Evolutionary conservation across 37 sponge, comb jelly and placozoan species (phyloP).

Genomic region (Hormiphora californensis): DNA sequence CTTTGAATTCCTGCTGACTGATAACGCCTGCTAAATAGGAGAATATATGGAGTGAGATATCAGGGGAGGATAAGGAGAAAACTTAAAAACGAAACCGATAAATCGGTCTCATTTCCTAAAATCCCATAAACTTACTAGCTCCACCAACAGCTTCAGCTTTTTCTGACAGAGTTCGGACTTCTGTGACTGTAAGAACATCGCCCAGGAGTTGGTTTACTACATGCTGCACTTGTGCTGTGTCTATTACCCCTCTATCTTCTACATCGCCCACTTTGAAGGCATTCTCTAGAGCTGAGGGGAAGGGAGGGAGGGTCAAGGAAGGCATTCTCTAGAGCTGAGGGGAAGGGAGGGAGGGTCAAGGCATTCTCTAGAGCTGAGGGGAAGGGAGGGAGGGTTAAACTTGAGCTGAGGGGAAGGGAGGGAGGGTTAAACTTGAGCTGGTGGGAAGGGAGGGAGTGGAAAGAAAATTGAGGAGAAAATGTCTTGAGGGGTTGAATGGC

Average conservation of each 20-base stretch:
- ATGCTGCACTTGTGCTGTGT: constrained; percentile 60
- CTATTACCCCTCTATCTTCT: constrained; percentile 77
- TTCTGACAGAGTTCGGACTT: constrained; percentile 61
- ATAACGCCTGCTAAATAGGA: constrained; percentile 60
- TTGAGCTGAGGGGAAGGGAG: not conserved
- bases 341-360: not conserved
- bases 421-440: not conserved
- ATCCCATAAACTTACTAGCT: not conserved
- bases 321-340: not conserved
- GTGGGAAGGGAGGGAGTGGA: too few species aligned
- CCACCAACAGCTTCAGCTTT: constrained; percentile 57
- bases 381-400: not conserved
- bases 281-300: constrained; percentile 71
- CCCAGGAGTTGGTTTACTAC: constrained; percentile 74
- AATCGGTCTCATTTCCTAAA: not conserved
- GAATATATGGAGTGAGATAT: not conserved
- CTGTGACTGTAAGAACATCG: constrained; percentile 59
- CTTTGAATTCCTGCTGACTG: constrained; percentile 80
- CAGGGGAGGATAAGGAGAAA: not conserved
- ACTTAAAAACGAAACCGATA: too few species aligned
- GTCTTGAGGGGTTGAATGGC: too few species aligned
- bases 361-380: not conserved
- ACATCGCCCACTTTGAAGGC: constrained; percentile 80
- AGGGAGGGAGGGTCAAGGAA: too few species aligned
- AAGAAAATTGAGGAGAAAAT: too few species aligned